A percentile compares a stretch with the other conserved stretches of the same genome.
phyloP scores from a whole-genome alignment of 1,140 invertebrate genomes.

The Prorops nasuta region DNA sequence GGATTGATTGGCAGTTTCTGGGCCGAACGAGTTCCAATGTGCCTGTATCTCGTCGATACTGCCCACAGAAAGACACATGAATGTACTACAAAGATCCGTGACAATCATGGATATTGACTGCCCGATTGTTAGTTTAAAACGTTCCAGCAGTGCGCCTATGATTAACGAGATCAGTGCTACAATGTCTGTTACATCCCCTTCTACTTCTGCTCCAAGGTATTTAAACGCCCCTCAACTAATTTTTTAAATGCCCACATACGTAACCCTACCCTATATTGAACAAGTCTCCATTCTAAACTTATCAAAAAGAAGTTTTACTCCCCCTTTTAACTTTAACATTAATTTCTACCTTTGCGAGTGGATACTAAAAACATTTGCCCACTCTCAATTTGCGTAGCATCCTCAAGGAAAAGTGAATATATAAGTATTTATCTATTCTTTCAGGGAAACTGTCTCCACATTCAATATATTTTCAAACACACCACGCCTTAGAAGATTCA shows the following conservation, averaged over 20 bases:
- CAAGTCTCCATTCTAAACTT: not conserved
- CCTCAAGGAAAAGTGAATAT: not conserved
- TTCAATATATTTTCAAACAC: slow-evolving; percentile 63
- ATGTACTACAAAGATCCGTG: slow-evolving; percentile 1
- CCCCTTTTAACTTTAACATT: not conserved
- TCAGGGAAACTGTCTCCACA: slow-evolving; percentile 54
- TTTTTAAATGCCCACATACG: not conserved
- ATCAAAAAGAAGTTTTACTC: not conserved
- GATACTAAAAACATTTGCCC: slow-evolving; percentile 4
- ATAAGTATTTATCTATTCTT: slow-evolving; percentile 26
- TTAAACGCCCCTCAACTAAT: not conserved
- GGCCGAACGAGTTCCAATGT: no score
- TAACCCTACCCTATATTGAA: no score
- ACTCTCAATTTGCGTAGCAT: not conserved
- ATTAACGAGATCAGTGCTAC: slow-evolving; percentile 67
- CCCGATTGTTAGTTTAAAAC: slow-evolving; percentile 66
- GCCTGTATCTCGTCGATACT: not conserved
- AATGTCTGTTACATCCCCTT: slow-evolving; percentile 50
- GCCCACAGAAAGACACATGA: slow-evolving; percentile 9
- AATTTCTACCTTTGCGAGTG: not conserved
- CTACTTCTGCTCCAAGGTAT: slow-evolving; percentile 55
- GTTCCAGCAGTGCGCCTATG: slow-evolving; percentile 81
- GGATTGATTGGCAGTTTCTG: no score
- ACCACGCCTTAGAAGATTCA: slow-evolving; percentile 73
- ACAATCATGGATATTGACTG: slow-evolving; percentile 64